These are phyloP conservation scores for Macrophya alboannulata DNA, from an alignment of 2,888 invertebrate species.

Conservation along the genomic window DNA sequence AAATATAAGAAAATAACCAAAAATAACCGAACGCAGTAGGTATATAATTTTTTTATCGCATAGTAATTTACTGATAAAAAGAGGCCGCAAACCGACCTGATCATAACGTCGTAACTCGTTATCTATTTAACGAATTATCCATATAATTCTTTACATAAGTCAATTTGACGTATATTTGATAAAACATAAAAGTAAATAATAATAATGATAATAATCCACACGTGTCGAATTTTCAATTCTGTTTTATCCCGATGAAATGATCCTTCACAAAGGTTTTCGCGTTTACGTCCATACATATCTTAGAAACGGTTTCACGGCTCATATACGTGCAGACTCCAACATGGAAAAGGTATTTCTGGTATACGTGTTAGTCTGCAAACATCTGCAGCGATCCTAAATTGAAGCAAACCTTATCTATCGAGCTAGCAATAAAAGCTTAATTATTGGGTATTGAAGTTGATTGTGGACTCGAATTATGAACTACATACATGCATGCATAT, in stretches of 20 bases:
- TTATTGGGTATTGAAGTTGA: constrained; percentile 26
- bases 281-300: background rate
- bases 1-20: too few species aligned
- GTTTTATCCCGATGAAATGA: background rate
- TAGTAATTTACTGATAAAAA: background rate
- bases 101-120: background rate
- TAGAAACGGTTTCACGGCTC: background rate
- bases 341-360: constrained; percentile 11
- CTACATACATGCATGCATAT: background rate
- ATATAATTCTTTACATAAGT: background rate
- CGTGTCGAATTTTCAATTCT: background rate
- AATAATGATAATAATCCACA: background rate
- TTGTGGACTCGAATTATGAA: constrained; percentile 10
- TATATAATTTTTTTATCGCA: background rate
- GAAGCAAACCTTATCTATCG: constrained; percentile 3
- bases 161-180: background rate
- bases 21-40: background rate
- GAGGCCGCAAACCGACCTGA: background rate
- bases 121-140: background rate
- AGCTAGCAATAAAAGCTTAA: constrained; percentile 2
- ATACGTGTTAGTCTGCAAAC: constrained; percentile 20
- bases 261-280: background rate
- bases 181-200: background rate
- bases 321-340: background rate
- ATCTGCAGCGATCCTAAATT: constrained; percentile 10